Evolutionary conservation across 2,113 vertebrate genomes (phyloP).

Genomic region (Parus major): DNA sequence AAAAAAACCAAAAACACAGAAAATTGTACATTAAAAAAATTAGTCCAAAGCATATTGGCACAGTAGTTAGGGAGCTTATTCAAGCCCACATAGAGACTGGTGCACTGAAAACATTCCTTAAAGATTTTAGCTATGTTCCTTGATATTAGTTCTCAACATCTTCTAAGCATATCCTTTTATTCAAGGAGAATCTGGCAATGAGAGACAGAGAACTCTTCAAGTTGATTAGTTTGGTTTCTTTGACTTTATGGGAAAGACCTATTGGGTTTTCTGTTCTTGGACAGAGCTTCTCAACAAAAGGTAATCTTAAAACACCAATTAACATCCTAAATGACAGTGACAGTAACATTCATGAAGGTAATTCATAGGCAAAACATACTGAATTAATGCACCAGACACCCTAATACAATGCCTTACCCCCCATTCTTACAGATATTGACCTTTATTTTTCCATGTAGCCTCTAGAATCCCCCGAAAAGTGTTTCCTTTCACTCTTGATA

Average conservation of each 20-base stretch:
- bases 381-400: neutral
- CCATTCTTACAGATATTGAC: neutral
- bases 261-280: conserved; percentile 20
- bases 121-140: neutral
- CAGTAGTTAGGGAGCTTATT: neutral
- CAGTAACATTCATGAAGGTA: neutral
- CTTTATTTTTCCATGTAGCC: neutral
- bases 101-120: neutral
- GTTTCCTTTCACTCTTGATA: neutral
- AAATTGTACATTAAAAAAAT: neutral
- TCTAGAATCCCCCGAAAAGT: neutral
- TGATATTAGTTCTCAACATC: neutral
- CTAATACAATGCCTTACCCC: neutral
- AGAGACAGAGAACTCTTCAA: neutral
- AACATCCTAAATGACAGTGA: neutral
- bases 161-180: neutral
- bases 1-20: no score
- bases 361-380: neutral
- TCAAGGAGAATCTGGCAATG: neutral
- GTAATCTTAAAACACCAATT: neutral
- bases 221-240: conserved; percentile 4
- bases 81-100: neutral
- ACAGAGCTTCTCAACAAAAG: neutral
- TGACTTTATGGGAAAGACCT: neutral
- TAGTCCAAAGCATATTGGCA: neutral